Conservation (phyloP, 2,113 vertebrate species). For the Agelaius tricolor region DNA sequence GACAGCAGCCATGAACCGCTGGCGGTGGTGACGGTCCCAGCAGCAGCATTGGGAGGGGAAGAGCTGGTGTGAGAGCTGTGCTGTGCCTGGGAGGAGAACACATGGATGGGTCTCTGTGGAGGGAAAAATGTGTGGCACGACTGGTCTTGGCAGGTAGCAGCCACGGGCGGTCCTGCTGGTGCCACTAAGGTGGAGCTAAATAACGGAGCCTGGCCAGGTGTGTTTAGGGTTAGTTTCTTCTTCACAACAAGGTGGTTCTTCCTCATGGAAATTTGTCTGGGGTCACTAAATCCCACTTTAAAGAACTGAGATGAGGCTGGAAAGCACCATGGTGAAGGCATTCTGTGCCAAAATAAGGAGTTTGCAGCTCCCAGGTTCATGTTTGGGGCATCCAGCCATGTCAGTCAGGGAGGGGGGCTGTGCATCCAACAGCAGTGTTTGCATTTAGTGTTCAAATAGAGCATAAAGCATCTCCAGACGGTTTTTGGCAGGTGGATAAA, state of each 20-base stretch:
- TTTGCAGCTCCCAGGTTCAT: neutral
- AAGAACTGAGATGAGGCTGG: neutral
- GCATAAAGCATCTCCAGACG: neutral
- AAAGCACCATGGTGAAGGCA: accelerated
- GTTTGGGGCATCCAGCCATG: accelerated
- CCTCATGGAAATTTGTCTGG: neutral
- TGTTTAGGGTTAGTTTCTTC: neutral
- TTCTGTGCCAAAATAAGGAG: neutral
- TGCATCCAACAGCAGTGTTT: neutral
- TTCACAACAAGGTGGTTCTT: neutral
- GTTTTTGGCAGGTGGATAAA: neutral
- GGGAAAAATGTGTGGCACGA: neutral
- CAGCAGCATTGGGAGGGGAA: neutral
- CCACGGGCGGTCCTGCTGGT: neutral
- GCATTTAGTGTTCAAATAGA: neutral
- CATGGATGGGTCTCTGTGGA: neutral
- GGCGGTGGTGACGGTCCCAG: neutral
- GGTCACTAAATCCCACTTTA: neutral
- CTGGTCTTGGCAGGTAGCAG: neutral
- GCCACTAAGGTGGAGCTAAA: neutral
- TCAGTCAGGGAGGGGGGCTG: neutral
- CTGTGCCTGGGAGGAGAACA: neutral
- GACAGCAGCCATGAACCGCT: neutral
- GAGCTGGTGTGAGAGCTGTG: neutral
- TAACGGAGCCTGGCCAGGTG: neutral